phyloP scores from a whole-genome alignment of 2,888 invertebrate species.

The Pristionchus arcanus region DNA sequence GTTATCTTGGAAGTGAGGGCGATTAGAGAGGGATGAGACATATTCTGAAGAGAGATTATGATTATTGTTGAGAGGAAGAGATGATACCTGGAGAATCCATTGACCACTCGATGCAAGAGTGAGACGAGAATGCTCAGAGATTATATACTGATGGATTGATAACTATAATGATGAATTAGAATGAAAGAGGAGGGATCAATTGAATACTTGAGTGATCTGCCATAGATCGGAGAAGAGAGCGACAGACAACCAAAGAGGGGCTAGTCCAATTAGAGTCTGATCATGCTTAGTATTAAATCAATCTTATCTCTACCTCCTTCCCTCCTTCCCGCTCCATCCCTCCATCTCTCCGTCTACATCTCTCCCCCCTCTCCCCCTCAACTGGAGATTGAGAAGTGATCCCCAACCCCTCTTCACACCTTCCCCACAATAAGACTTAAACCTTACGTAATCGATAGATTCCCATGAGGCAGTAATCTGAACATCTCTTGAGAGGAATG shows the following conservation, averaged over 20 bases:
- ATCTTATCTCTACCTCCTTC: not conserved
- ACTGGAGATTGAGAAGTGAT: not conserved
- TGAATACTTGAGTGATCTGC: slow-evolving; percentile 51
- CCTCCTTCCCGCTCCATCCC: not conserved
- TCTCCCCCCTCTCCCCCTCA: not conserved
- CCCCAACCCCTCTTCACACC: not conserved
- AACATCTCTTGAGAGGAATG: slow-evolving; percentile 65
- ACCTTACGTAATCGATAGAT: slow-evolving; percentile 76
- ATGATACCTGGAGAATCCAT: slow-evolving; percentile 52
- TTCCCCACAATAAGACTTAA: too few relatives aligned
- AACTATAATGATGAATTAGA: not conserved
- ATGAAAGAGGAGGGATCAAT: not conserved
- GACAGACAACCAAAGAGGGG: slow-evolving; percentile 28
- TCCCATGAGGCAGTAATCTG: slow-evolving; percentile 78
- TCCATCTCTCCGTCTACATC: not conserved
- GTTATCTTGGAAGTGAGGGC: slow-evolving; percentile 63
- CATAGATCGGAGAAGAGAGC: slow-evolving; percentile 24
- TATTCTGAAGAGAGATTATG: slow-evolving; percentile 65
- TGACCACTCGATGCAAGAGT: slow-evolving; percentile 49
- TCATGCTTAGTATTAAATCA: not conserved
- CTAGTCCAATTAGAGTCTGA: slow-evolving; percentile 29
- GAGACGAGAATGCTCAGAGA: slow-evolving; percentile 23
- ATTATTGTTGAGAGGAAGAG: not conserved
- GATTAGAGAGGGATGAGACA: slow-evolving; percentile 68
- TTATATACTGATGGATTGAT: slow-evolving; percentile 1